A percentile compares a stretch with the other conserved stretches of the same genome.
These are phyloP conservation scores for Calidris pugnax DNA, from an alignment of 2,113 vertebrate genomes.

Conservation along the genomic window DNA sequence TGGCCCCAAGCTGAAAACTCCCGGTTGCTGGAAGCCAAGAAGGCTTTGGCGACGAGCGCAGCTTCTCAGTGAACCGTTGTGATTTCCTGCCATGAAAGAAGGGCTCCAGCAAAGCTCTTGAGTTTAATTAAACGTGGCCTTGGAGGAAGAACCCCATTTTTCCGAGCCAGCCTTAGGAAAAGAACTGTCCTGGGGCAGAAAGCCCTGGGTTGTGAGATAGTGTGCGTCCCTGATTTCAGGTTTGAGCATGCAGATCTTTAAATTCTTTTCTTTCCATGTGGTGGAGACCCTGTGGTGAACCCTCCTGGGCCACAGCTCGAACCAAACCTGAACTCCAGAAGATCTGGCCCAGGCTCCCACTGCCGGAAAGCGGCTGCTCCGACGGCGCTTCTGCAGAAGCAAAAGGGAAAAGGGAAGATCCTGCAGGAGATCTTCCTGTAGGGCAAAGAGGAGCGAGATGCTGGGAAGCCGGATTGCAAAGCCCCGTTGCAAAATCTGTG, in stretches of 20 bases:
- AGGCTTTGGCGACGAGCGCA: conserved; percentile 14
- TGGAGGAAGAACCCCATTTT: not conserved
- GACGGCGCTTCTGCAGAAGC: not conserved
- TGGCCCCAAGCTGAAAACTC: conserved; percentile 52
- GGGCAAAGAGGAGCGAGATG: not conserved
- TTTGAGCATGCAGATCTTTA: not conserved
- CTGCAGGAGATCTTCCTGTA: not conserved
- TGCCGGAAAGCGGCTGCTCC: not conserved
- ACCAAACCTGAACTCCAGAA: not conserved
- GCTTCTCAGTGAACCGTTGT: not conserved
- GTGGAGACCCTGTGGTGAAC: not conserved
- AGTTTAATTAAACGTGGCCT: not conserved
- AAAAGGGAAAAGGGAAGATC: not conserved
- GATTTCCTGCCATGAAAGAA: not conserved
- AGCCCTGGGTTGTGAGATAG: not conserved
- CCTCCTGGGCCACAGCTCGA: not conserved
- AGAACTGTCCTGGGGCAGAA: not conserved
- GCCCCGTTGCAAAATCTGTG: not conserved
- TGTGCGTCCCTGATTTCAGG: not conserved
- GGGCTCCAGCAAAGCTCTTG: not conserved
- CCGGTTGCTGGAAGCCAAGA: conserved; percentile 8
- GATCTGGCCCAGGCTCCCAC: not conserved
- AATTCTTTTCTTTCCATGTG: not conserved
- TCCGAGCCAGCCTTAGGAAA: not conserved
- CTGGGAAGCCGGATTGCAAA: not conserved